These are phyloP conservation scores for Phoebastria nigripes DNA, from an alignment of 2,797 vertebrate species.

Conservation along the genomic window DNA sequence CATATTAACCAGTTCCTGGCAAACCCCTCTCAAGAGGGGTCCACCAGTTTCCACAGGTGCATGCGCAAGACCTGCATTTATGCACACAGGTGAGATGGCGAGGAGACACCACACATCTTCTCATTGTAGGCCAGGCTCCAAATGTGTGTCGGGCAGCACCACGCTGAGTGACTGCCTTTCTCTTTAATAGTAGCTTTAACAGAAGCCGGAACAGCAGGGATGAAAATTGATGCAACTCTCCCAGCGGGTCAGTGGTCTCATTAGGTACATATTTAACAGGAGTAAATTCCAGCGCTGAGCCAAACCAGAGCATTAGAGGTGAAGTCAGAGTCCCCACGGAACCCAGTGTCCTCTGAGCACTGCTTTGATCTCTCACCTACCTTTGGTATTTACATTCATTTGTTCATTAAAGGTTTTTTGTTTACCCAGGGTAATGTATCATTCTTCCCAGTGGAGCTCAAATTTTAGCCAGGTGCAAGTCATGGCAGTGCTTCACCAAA, in stretches of 20 bases:
- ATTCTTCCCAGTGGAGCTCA: background rate
- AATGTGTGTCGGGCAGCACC: accelerated
- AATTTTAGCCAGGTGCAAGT: background rate
- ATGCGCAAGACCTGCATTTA: background rate
- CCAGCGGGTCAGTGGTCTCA: background rate
- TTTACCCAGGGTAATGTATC: background rate
- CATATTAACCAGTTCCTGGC: background rate
- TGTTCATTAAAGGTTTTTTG: background rate
- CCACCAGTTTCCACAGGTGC: background rate
- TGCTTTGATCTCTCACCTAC: background rate
- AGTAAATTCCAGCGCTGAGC: background rate
- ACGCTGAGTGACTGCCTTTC: background rate
- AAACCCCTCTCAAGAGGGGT: background rate
- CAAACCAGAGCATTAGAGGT: background rate
- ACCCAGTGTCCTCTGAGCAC: background rate
- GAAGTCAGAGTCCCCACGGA: background rate
- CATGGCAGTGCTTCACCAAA: background rate
- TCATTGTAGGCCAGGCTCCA: background rate
- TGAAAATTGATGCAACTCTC: background rate
- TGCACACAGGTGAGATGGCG: background rate
- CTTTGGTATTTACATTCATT: background rate
- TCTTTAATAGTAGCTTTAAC: background rate
- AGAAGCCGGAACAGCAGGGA: background rate
- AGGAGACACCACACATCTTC: background rate
- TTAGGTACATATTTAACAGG: constrained; percentile 2